phyloP scores from a whole-genome alignment of 2,797 vertebrate species.

The Psittacula echo region DNA sequence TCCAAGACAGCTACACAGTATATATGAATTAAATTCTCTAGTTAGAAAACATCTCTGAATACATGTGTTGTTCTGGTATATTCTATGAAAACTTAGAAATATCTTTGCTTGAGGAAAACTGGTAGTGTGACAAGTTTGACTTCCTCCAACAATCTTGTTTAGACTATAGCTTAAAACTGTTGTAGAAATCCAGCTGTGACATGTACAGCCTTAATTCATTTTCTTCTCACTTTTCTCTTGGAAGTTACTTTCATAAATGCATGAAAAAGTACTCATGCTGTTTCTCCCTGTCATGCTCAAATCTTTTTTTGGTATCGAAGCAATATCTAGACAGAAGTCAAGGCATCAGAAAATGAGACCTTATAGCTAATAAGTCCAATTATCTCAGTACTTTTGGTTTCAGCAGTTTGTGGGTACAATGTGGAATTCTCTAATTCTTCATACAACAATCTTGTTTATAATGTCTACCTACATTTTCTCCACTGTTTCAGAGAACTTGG shows the following conservation, averaged over 20 bases:
- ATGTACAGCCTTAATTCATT: neutral
- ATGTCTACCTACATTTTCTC: neutral
- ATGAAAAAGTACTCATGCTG: neutral
- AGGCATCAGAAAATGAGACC: neutral
- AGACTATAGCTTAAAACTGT: neutral
- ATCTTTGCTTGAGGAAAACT: neutral
- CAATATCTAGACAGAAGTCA: neutral
- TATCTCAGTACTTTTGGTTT: neutral
- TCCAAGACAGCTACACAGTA: neutral
- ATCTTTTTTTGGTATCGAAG: neutral
- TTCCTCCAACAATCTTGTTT: neutral
- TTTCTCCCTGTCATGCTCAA: neutral
- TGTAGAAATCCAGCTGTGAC: neutral
- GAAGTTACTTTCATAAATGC: neutral
- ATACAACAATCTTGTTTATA: neutral
- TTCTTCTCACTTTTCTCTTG: neutral
- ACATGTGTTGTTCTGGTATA: neutral
- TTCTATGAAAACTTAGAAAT: neutral
- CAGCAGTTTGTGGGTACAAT: neutral
- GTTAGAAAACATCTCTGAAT: neutral
- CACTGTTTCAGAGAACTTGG: neutral
- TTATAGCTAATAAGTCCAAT: neutral
- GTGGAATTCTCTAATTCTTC: neutral
- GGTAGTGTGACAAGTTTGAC: neutral
- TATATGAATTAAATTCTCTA: neutral